Conservation (phyloP, 2,113 vertebrate species). For the Aspidoscelis tigris region DNA sequence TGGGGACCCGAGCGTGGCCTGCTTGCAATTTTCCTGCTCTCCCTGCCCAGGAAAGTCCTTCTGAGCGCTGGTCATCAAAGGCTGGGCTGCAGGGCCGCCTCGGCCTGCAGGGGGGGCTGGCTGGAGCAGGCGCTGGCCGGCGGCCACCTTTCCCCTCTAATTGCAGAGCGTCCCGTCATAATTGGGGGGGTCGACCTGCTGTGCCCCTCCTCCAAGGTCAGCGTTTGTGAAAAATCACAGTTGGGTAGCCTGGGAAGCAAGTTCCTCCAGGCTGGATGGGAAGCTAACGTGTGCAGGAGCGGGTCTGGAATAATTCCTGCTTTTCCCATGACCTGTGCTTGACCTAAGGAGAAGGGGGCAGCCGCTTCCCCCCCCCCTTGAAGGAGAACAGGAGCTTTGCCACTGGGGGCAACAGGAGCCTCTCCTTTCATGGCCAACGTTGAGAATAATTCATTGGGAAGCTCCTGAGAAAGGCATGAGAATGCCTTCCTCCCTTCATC, state of each 20-base stretch:
- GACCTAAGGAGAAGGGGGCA: background rate
- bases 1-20: constrained; percentile 13
- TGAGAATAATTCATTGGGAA: too few relatives aligned
- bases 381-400: background rate
- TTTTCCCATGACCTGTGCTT: constrained; percentile 27
- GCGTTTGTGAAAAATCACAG: constrained; percentile 13
- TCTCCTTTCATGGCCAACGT: background rate
- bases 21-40: constrained; percentile 32
- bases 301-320: constrained; percentile 9
- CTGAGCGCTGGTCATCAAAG: background rate
- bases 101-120: background rate
- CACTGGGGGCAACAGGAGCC: background rate
- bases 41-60: background rate
- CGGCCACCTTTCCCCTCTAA: background rate
- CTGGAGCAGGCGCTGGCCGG: too few relatives aligned
- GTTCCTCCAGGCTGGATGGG: constrained; percentile 32
- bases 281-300: background rate
- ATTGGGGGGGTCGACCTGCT: background rate
- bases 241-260: constrained; percentile 12
- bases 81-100: background rate
- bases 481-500: too few relatives aligned
- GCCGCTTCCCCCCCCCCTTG: background rate
- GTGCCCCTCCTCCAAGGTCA: background rate
- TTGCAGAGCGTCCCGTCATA: background rate
- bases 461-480: too few relatives aligned